Conservation (phyloP, 2,113 vertebrate genomes). For the Sus scrofa region T2T-Sscrofa CM000814.6:20045001-20045500, state of each 20-base stretch:
- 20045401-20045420: too few relatives aligned
- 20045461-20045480: too few relatives aligned
- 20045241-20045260: not conserved
- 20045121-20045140: not conserved
- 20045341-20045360: not conserved
- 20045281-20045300: not conserved
- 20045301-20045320: not conserved
- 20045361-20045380: not conserved
- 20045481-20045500: too few relatives aligned
- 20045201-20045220: not conserved
- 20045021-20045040: not conserved
- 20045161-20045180: not conserved
- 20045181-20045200: not conserved
- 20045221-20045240: not conserved
- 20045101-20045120: not conserved
- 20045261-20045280: not conserved
- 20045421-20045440: too few relatives aligned
- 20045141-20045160: not conserved
- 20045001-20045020: not conserved
- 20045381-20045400: not conserved
- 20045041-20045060: not conserved
- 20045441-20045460: too few relatives aligned
- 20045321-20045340: not conserved
- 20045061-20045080: rapidly evolving
- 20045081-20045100: not conserved